Conservation (phyloP, 2,113 vertebrate species). For the Colinus virginianus region DNA sequence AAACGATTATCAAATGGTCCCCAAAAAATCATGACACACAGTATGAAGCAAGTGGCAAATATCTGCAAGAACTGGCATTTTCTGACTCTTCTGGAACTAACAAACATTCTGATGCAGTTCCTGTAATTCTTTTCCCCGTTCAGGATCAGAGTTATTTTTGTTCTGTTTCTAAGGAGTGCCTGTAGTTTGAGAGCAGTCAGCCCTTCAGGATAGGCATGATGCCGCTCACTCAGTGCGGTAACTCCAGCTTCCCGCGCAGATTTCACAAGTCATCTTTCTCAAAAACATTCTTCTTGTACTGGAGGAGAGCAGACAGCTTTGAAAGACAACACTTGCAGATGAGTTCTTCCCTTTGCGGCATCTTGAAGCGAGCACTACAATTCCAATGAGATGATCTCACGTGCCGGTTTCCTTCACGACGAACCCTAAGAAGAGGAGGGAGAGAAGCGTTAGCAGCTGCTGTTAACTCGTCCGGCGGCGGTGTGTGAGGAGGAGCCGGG, state of each 20-base stretch:
- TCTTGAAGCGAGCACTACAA: background rate
- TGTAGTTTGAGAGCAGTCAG: slow-evolving; percentile 16
- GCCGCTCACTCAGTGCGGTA: background rate
- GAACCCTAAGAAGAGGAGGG: background rate
- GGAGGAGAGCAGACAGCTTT: background rate
- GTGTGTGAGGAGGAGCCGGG: background rate
- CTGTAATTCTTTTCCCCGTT: slow-evolving; percentile 30
- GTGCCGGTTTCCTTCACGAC: background rate
- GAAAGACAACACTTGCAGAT: background rate
- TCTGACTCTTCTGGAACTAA: slow-evolving; percentile 83
- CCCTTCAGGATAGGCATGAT: slow-evolving; percentile 33
- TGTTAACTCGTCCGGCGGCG: background rate
- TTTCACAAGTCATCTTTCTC: slow-evolving; percentile 54
- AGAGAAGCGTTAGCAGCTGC: background rate
- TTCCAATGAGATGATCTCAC: background rate
- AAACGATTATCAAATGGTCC: slow-evolving; percentile 82
- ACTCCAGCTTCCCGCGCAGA: background rate
- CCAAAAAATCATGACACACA: slow-evolving; percentile 88
- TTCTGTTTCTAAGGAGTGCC: background rate
- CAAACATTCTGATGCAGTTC: slow-evolving; percentile 84
- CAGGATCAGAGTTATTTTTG: slow-evolving; percentile 20
- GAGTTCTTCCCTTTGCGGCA: background rate
- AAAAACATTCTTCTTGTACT: background rate
- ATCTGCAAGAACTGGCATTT: slow-evolving; percentile 87
- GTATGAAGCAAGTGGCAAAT: slow-evolving; percentile 82